These are phyloP conservation scores for Rallus crepitans DNA, from an alignment of 2,797 vertebrate genomes.

Conservation along the genomic window DNA sequence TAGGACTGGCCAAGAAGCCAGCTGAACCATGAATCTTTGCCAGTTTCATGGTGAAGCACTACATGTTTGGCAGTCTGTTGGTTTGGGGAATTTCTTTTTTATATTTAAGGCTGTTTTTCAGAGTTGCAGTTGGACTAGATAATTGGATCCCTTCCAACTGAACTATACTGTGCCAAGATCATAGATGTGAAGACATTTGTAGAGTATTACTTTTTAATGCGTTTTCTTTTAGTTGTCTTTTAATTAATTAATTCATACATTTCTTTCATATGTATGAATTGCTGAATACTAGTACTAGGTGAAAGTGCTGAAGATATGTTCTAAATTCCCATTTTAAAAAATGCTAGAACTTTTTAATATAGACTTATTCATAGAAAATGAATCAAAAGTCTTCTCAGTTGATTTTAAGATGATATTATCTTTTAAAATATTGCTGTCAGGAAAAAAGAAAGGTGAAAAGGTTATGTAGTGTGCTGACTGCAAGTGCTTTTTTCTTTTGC, in stretches of 20 bases:
- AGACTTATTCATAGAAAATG: not conserved
- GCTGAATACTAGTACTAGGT: not conserved
- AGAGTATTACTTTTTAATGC: not conserved
- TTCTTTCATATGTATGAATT: not conserved
- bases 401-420: not conserved
- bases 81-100: not conserved
- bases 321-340: constrained; percentile 53
- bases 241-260: not conserved
- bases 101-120: not conserved
- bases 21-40: not conserved
- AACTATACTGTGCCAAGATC: not conserved
- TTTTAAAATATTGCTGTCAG: not conserved
- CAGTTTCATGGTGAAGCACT: not conserved
- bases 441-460: not conserved
- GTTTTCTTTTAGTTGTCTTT: not conserved
- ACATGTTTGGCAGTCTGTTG: not conserved
- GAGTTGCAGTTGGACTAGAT: not conserved
- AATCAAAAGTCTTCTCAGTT: not conserved
- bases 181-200: not conserved
- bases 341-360: not conserved
- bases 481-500: not conserved
- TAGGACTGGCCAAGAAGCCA: not conserved
- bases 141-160: not conserved
- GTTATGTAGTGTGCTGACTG: not conserved
- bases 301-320: constrained; percentile 22